Evolutionary conservation across 2,797 vertebrate genomes (phyloP).

Genomic region (Lycodopsis pacificus): DNA sequence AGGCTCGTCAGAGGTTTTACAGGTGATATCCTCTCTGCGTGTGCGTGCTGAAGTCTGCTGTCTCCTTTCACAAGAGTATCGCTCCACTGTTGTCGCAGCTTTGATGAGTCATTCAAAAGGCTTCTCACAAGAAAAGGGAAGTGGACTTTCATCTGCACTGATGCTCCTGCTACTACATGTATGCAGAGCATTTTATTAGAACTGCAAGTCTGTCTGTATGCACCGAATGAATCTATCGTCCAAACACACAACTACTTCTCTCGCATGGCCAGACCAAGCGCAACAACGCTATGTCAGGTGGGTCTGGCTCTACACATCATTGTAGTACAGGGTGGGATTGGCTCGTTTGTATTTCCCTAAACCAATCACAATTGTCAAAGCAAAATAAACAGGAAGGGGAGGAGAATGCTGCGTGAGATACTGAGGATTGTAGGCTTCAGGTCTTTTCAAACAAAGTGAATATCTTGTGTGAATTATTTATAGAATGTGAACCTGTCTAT

Average conservation of each 20-base stretch:
- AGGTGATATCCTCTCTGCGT: neutral
- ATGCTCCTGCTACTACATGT: constrained; percentile 3
- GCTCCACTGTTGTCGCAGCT: constrained; percentile 19
- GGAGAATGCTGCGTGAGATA: neutral
- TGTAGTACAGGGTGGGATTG: neutral
- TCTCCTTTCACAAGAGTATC: constrained; percentile 23
- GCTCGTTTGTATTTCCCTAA: neutral
- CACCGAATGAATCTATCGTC: no score
- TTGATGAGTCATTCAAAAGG: constrained; percentile 35
- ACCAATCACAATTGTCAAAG: neutral
- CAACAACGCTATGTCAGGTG: neutral
- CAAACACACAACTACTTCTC: neutral
- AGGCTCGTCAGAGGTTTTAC: neutral
- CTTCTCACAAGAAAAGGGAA: constrained; percentile 9
- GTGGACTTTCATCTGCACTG: constrained; percentile 13
- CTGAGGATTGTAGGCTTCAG: neutral
- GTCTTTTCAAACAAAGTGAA: neutral
- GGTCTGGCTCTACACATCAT: neutral
- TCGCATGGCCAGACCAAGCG: neutral
- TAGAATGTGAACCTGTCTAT: neutral
- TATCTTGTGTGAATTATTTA: neutral
- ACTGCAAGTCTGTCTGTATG: neutral
- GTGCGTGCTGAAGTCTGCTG: neutral
- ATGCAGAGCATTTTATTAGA: neutral
- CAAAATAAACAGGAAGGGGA: neutral